Evolutionary conservation across 1,140 invertebrate species (phyloP), one percentile per base, ranked within the genome.

Genomic region (Plectrocnemia conspersa): DNA sequence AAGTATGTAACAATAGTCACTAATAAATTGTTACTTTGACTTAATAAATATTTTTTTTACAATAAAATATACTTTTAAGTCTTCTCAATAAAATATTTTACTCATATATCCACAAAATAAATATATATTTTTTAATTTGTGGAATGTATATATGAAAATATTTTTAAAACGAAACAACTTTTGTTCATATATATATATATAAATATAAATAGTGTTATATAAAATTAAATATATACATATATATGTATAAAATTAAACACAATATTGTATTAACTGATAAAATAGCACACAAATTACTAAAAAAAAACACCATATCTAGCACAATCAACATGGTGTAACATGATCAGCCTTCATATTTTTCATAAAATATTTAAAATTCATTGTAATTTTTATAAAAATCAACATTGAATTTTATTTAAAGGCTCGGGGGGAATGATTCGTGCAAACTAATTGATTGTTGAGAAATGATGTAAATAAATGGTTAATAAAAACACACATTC

Each of bases 361-460:
- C 5, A 45, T 9, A 23, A 9, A 45, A 35, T 11, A 27, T 18
- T 9, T 7, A 47, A 21, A 11, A 32, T 24, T 7, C 22, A 21
- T 27, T 25, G 29, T 25, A 47, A 47, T 29, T 47, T 16, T 21
- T 47, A 18, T 22, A 21, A 47, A 13, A 13, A 29, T 29, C 7
- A 13, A 29, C 7, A 29, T 13, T 13, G n/a, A 13, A 7, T 9
- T 29, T 29, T 13, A 29, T 13, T 29, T 29, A 9, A 13, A 9
- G n/a, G n/a, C 7, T 29, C 7, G 7, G 7, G n/a, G 27, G 64
- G 64, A 65, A 65, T 65, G 64, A 65, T 65, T 62, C 63, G 64
- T 65, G 64, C 64, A 65, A 63, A 54, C 56, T 58, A 61, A 46
- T 44, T 53, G 38, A 41, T 29, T 40, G 33, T n/a, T n/a, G 21